Conservation (phyloP, 2,113 vertebrate genomes). For the Acrocephalus kingi region DNA sequence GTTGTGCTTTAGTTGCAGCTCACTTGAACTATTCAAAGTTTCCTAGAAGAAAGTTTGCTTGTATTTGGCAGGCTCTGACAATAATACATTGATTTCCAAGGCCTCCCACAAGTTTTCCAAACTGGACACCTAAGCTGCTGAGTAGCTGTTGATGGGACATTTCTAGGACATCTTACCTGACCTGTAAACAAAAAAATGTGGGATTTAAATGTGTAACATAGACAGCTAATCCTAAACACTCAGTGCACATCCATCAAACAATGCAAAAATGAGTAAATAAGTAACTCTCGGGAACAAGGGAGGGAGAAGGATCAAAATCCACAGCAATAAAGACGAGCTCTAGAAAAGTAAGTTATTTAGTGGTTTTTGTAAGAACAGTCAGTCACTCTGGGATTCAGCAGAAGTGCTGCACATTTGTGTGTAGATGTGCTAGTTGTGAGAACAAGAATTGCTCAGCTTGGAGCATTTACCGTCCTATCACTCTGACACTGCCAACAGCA, state of each 20-base stretch:
- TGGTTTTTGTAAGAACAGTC: conserved; percentile 43
- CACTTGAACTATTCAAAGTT: conserved; percentile 10
- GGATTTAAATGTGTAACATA: background rate
- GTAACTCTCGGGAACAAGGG: background rate
- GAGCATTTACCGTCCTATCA: background rate
- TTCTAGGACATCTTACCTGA: background rate
- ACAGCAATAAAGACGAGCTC: background rate
- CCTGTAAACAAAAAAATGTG: background rate
- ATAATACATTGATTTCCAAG: background rate
- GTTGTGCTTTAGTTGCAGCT: conserved; percentile 22
- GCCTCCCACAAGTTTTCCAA: background rate
- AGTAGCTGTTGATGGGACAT: background rate
- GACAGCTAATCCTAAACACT: conserved; percentile 12
- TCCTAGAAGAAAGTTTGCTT: conserved; percentile 7
- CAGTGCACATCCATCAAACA: background rate
- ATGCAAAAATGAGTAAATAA: background rate
- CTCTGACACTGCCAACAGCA: background rate
- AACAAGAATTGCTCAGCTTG: conserved; percentile 8
- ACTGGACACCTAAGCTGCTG: background rate
- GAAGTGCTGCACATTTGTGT: background rate
- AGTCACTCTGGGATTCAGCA: background rate
- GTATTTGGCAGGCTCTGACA: background rate
- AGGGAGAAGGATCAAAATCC: background rate
- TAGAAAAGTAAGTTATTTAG: conserved; percentile 41
- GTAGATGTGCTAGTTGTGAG: background rate